Evolutionary conservation across 2,888 invertebrate genomes (phyloP).

Genomic region (Tiliacea aurago): DNA sequence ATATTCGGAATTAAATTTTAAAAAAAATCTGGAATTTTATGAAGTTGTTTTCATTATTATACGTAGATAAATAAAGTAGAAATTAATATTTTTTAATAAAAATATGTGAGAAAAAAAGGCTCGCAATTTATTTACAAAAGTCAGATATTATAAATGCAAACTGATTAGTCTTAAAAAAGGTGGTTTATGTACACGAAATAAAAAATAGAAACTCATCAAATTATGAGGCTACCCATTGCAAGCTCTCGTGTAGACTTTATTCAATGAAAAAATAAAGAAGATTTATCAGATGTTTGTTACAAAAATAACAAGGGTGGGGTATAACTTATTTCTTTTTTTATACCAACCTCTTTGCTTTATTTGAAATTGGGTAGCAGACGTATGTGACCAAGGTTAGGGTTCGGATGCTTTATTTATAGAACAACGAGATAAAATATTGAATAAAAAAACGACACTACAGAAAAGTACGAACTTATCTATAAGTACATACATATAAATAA

Average conservation of each 20-base stretch:
- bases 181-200: constrained; percentile 10
- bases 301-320: constrained; percentile 27
- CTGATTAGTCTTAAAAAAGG: constrained; percentile 13
- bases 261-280: constrained; percentile 36
- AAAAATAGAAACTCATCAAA: constrained; percentile 45
- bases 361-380: constrained; percentile 30
- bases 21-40: too few relatives aligned
- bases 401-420: constrained; percentile 41
- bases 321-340: constrained; percentile 37
- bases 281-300: constrained; percentile 30
- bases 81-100: not conserved
- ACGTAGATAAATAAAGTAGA: not conserved
- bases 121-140: constrained; percentile 1
- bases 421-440: not conserved
- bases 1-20: too few relatives aligned
- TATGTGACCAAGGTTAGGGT: constrained; percentile 38
- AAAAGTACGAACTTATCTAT: too few relatives aligned
- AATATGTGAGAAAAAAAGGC: not conserved
- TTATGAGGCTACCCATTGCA: constrained; percentile 18
- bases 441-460: not conserved
- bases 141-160: constrained; percentile 8
- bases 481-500: too few relatives aligned
- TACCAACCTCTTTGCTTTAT: constrained; percentile 22
- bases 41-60: too few relatives aligned
- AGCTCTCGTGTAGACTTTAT: constrained; percentile 22